phyloP scores from a whole-genome alignment of 1,140 invertebrate species.

The Drosophila eugracilis region DNA sequence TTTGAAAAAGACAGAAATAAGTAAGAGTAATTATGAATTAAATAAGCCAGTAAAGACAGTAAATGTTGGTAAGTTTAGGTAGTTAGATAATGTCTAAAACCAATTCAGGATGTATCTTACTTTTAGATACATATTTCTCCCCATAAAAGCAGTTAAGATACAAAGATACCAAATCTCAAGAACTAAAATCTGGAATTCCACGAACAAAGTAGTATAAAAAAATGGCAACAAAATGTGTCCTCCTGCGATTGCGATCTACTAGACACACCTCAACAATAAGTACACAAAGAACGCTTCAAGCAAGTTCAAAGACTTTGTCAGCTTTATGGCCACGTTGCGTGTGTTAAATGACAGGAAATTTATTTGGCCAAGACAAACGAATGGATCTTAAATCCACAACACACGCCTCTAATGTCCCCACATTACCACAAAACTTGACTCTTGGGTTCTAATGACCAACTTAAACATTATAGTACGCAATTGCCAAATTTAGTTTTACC shows the following conservation, averaged over 20 bases:
- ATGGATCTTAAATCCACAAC: conserved; percentile 49
- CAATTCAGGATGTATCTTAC: no score
- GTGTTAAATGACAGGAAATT: conserved; percentile 30
- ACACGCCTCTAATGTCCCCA: conserved; percentile 53
- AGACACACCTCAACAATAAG: conserved; percentile 42
- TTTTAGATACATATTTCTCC: no score
- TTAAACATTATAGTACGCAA: conserved; percentile 31
- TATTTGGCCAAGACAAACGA: conserved; percentile 26
- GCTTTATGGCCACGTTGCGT: conserved; percentile 18
- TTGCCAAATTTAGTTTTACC: conserved; percentile 19
- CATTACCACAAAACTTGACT: conserved; percentile 20
- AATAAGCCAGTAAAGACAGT: neutral
- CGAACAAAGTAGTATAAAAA: neutral
- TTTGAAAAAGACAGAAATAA: conserved; percentile 8
- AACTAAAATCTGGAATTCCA: neutral
- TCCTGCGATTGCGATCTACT: conserved; percentile 19
- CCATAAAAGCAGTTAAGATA: no score
- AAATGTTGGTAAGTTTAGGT: no score
- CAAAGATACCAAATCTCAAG: no score
- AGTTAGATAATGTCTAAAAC: neutral
- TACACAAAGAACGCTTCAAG: conserved; percentile 20
- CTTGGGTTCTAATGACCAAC: conserved; percentile 32
- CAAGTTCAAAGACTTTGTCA: conserved; percentile 39
- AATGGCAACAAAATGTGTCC: neutral
- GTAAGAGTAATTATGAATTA: conserved; percentile 22